Conservation (phyloP, 2,797 vertebrate genomes). For the Spheniscus humboldti region DNA sequence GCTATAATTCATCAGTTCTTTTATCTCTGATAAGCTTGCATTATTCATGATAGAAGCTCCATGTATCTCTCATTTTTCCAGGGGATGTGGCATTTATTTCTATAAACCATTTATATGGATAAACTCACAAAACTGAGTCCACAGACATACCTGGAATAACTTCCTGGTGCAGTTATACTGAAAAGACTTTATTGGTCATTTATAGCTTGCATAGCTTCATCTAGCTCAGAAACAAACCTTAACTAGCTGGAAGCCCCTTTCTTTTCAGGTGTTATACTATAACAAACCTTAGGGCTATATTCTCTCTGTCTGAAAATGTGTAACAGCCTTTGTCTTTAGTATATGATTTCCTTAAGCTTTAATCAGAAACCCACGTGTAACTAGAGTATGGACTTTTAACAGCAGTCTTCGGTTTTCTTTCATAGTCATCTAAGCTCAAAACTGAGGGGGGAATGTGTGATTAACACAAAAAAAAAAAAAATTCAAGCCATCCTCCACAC, state of each 20-base stretch:
- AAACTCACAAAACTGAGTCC: conserved; percentile 1
- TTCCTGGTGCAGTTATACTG: neutral
- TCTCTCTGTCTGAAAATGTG: neutral
- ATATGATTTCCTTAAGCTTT: neutral
- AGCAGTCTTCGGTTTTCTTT: neutral
- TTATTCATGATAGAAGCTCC: conserved; percentile 31
- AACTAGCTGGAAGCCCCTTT: neutral
- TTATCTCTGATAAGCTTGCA: conserved; percentile 42
- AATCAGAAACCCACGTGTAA: neutral
- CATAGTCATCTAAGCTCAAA: neutral
- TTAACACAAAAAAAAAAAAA: neutral
- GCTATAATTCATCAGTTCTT: conserved; percentile 46
- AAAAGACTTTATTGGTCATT: neutral
- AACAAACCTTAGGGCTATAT: neutral
- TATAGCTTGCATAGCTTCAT: neutral
- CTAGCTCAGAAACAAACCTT: neutral
- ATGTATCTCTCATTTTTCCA: conserved; percentile 21
- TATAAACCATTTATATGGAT: conserved; percentile 2
- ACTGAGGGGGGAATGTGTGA: neutral
- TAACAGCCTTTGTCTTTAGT: neutral
- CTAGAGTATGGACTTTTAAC: neutral
- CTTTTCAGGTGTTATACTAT: neutral
- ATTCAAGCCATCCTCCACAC: neutral
- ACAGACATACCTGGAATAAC: neutral
- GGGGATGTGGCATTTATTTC: conserved; percentile 30